A percentile compares a stretch with the other conserved stretches of the same genome.
phyloP scores from a whole-genome alignment of 2,797 vertebrate genomes.

The Lepilemur septentrionalis region DNA sequence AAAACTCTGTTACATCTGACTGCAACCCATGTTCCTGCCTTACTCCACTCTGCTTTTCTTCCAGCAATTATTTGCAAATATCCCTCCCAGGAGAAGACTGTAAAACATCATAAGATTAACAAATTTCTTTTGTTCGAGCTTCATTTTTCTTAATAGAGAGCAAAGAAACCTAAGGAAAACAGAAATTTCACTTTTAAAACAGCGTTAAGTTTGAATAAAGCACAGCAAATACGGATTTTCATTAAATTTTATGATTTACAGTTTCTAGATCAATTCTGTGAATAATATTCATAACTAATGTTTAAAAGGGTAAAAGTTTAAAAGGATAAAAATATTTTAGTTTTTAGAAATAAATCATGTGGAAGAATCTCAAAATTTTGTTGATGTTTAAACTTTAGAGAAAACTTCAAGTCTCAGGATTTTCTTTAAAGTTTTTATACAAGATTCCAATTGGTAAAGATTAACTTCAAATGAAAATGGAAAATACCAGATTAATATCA shows the following conservation, averaged over 20 bases:
- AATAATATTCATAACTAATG: not conserved
- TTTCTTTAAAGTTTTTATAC: not conserved
- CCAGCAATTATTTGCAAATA: conserved; percentile 38
- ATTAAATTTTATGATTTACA: conserved; percentile 40
- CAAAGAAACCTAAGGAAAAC: not conserved
- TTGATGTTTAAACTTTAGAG: not conserved
- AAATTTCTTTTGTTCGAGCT: conserved; percentile 43
- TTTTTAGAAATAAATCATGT: conserved; percentile 13
- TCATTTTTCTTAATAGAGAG: not conserved
- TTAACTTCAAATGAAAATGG: not conserved
- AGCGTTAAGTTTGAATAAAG: not conserved
- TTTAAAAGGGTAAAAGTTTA: conserved; percentile 37
- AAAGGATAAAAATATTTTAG: conserved; percentile 25
- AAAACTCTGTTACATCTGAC: not conserved
- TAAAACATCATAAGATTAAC: conserved; percentile 44
- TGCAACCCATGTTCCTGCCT: not conserved
- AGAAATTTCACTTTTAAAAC: not conserved
- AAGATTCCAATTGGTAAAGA: not conserved
- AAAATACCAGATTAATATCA: not conserved
- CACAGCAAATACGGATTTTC: not conserved
- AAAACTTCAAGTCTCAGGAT: conserved; percentile 31
- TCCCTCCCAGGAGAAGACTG: conserved; percentile 28
- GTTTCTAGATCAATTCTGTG: conserved; percentile 32
- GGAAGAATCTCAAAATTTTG: conserved; percentile 13
- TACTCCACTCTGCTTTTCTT: not conserved